phyloP scores from a whole-genome alignment of 2,113 vertebrate genomes.

The Cinclus cinclus region DNA sequence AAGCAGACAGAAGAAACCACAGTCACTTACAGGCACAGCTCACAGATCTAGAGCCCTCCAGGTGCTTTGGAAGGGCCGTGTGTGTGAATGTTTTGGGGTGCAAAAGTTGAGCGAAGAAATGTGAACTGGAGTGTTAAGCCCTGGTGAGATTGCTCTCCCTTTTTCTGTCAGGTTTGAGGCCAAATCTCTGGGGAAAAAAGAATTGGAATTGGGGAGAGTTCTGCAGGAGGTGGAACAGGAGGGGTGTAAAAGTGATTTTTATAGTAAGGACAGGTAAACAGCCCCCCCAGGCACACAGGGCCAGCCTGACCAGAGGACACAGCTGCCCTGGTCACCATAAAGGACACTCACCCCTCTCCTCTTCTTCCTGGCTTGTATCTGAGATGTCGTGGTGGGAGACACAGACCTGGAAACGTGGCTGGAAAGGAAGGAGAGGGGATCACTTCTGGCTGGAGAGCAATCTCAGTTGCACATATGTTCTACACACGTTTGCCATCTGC shows the following conservation, averaged over 20 bases:
- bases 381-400: constrained; percentile 86
- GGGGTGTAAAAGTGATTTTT: fast-evolving
- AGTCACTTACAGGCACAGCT: not conserved
- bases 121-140: not conserved
- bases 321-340: not conserved
- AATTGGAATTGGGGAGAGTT: not conserved
- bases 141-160: not conserved
- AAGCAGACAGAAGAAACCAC: not conserved
- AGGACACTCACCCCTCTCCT: constrained; percentile 88
- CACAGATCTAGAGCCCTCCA: fast-evolving
- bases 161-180: not conserved
- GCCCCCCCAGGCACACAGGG: not conserved
- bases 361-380: constrained; percentile 93
- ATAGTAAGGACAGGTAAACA: fast-evolving
- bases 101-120: not conserved
- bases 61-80: not conserved
- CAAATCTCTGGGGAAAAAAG: not conserved
- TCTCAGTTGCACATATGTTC: not conserved
- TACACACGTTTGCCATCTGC: constrained; percentile 20
- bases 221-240: not conserved
- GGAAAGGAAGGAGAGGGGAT: constrained; percentile 4
- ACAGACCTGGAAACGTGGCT: constrained; percentile 89
- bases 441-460: not conserved
- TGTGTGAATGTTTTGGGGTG: not conserved
- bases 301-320: not conserved